Percentiles rank a stretch among this genome's conserved stretches.
Evolutionary conservation across 2,888 invertebrate genomes (phyloP).

Genomic region (Lithophane leautieri): DNA sequence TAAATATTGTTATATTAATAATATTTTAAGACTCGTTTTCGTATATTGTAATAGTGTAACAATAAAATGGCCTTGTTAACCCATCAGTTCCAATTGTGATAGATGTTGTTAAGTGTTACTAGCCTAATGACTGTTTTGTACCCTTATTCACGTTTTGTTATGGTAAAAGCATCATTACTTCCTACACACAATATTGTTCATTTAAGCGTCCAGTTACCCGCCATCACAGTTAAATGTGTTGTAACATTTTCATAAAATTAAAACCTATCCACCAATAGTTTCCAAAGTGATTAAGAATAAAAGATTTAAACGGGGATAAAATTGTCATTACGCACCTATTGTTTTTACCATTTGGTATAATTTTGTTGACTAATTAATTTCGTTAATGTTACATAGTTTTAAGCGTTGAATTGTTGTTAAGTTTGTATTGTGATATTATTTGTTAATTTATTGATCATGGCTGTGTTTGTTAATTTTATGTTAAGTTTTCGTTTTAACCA

Average conservation of each 20-base stretch:
- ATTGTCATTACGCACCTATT: constrained; percentile 79
- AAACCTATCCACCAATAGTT: constrained; percentile 61
- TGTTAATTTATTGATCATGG: constrained; percentile 80
- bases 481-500: constrained; percentile 89
- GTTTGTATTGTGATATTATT: constrained; percentile 83
- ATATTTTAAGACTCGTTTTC: constrained; percentile 26
- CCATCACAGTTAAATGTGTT: constrained; percentile 58
- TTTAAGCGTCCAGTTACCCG: constrained; percentile 40
- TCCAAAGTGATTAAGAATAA: constrained; percentile 50
- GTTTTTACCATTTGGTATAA: constrained; percentile 68
- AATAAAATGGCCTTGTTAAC: not conserved
- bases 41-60: constrained; percentile 12
- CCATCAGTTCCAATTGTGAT: constrained; percentile 52
- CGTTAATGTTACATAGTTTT: constrained; percentile 84
- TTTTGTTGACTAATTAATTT: constrained; percentile 68
- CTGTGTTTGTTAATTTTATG: constrained; percentile 91
- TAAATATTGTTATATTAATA: constrained; percentile 39
- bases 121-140: constrained; percentile 78
- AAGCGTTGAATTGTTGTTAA: constrained; percentile 88
- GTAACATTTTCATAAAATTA: constrained; percentile 63
- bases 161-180: constrained; percentile 34
- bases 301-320: constrained; percentile 76
- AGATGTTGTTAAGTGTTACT: constrained; percentile 23
- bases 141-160: constrained; percentile 59
- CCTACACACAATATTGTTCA: constrained; percentile 41